These are phyloP conservation scores for Brachionus plicatilis DNA, from an alignment of 1,140 invertebrate species.

Conservation along the genomic window DNA sequence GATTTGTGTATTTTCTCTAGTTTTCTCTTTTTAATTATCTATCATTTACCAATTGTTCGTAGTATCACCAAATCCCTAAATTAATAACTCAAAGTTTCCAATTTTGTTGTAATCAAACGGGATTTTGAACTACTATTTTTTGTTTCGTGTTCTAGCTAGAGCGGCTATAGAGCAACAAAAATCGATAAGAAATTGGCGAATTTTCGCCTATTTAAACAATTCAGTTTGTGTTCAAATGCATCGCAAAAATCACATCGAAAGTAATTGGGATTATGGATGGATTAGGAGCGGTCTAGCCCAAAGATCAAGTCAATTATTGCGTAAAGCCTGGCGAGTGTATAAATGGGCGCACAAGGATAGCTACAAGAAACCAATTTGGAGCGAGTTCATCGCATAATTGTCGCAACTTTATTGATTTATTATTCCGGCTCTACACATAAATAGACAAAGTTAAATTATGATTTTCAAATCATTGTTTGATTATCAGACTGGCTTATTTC, in stretches of 20 bases:
- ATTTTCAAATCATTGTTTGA: not conserved
- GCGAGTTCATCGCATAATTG: not conserved
- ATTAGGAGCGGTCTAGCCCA: not conserved
- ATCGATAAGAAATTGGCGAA: not conserved
- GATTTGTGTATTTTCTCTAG: not conserved
- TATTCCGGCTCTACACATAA: not conserved
- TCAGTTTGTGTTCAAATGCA: not conserved
- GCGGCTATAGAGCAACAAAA: not conserved
- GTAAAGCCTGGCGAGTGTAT: not conserved
- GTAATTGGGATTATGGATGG: not conserved
- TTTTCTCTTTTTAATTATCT: not conserved
- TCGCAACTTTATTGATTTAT: slow-evolving; percentile 14
- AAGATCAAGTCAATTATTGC: slow-evolving; percentile 1
- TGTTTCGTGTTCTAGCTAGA: not conserved
- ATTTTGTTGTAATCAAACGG: not conserved
- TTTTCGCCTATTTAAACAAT: slow-evolving; percentile 24
- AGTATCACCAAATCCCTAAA: slow-evolving; percentile 11
- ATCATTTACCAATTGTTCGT: not conserved
- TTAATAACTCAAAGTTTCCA: slow-evolving; percentile 19
- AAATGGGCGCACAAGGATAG: not conserved
- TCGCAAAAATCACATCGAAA: slow-evolving; percentile 13
- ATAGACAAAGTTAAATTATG: slow-evolving; percentile 19
- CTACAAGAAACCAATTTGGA: not conserved
- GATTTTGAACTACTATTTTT: not conserved
- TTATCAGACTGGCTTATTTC: not conserved